Evolutionary conservation across 2,888 invertebrate genomes (phyloP).

Genomic region (Acleris literana): DNA sequence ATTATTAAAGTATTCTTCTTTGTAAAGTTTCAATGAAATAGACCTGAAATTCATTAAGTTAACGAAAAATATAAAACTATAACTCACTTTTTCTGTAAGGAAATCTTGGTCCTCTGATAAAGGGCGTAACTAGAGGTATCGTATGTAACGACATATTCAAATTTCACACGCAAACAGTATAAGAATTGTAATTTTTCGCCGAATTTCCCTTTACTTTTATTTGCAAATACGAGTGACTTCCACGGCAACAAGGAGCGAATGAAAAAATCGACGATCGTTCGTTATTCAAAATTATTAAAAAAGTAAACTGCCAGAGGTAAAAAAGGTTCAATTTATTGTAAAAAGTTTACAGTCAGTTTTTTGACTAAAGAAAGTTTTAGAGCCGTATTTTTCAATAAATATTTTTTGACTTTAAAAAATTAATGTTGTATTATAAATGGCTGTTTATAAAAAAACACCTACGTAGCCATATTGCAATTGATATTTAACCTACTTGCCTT

Average conservation of each 20-base stretch:
- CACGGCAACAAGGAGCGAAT: slow-evolving; percentile 59
- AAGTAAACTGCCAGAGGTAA: slow-evolving; percentile 29
- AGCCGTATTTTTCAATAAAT: neutral
- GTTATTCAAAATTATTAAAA: slow-evolving; percentile 47
- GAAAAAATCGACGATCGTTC: slow-evolving; percentile 71
- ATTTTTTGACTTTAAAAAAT: too few species aligned
- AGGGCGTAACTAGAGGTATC: slow-evolving; percentile 76
- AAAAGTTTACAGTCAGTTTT: slow-evolving; percentile 16
- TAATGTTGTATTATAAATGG: too few species aligned
- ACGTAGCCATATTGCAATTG: too few species aligned
- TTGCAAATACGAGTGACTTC: slow-evolving; percentile 53
- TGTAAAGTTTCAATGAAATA: too few species aligned
- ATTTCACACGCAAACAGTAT: slow-evolving; percentile 38
- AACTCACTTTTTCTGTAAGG: slow-evolving; percentile 80
- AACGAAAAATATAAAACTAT: slow-evolving; percentile 38
- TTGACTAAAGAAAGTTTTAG: neutral
- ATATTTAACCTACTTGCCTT: too few species aligned
- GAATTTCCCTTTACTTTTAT: slow-evolving; percentile 46
- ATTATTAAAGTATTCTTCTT: too few species aligned
- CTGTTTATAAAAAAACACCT: too few species aligned
- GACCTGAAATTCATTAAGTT: neutral
- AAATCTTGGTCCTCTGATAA: slow-evolving; percentile 79
- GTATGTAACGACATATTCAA: slow-evolving; percentile 79
- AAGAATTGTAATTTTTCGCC: slow-evolving; percentile 45
- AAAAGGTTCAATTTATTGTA: neutral